These are phyloP conservation scores for Eupsilia transversa DNA, from an alignment of 2,888 invertebrate species.

Conservation along the genomic window DNA sequence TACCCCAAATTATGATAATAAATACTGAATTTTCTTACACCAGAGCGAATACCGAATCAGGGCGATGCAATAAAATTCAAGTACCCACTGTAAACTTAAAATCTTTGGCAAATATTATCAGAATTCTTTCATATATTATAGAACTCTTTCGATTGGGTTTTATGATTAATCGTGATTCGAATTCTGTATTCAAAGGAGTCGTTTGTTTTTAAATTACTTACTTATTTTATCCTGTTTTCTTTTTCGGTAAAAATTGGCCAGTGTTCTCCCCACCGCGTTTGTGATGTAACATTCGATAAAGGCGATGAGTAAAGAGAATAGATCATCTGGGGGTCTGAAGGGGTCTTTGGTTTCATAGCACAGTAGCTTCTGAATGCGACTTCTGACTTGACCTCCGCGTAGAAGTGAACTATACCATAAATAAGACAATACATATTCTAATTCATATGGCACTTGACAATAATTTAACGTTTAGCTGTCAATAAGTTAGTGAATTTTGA, in stretches of 20 bases:
- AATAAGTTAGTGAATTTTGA: background rate
- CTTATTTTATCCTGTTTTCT: background rate
- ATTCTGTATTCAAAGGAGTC: slow-evolving; percentile 3
- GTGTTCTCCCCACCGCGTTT: background rate
- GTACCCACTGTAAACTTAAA: slow-evolving; percentile 46
- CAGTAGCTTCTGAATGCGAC: background rate
- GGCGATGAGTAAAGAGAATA: background rate
- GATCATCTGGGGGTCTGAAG: background rate
- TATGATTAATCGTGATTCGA: slow-evolving; percentile 16
- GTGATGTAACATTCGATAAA: background rate
- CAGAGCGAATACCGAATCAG: slow-evolving; percentile 38
- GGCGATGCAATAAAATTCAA: slow-evolving; percentile 46
- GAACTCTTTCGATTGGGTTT: slow-evolving; percentile 37
- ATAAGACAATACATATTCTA: no score
- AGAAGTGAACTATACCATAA: background rate
- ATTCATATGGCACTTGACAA: background rate
- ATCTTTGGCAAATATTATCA: slow-evolving; percentile 46
- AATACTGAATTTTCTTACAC: slow-evolving; percentile 40
- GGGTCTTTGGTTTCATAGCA: background rate
- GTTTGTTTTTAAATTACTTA: slow-evolving; percentile 20
- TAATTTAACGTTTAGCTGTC: no score
- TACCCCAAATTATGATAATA: slow-evolving; percentile 45
- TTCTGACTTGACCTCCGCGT: no score
- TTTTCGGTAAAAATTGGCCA: background rate
- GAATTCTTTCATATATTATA: slow-evolving; percentile 39